Conservation (phyloP, 2,113 vertebrate species). For the Mormoops blainvillei region DNA sequence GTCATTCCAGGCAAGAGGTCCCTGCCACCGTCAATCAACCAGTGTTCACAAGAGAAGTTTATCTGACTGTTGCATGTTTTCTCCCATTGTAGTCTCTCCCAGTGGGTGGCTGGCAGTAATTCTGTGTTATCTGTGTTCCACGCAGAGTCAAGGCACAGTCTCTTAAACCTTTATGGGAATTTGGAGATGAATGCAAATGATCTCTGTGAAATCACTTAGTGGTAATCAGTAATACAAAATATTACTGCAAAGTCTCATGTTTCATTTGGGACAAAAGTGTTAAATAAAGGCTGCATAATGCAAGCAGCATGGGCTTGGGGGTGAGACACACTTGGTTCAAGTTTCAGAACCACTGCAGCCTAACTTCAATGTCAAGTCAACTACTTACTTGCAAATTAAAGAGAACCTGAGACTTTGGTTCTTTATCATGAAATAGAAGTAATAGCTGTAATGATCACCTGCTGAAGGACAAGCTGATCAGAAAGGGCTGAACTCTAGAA, state of each 20-base stretch:
- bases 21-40: not conserved
- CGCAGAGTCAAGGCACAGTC: not conserved
- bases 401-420: not conserved
- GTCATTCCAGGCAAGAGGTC: not conserved
- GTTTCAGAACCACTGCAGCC: not conserved
- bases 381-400: not conserved
- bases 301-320: not conserved
- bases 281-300: not conserved
- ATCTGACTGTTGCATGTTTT: not conserved
- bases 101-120: not conserved
- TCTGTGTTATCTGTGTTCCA: not conserved
- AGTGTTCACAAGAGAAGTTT: not conserved
- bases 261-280: not conserved
- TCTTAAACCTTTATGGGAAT: not conserved
- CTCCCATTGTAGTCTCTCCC: not conserved
- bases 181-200: not conserved
- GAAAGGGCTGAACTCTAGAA: not conserved
- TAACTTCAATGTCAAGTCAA: not conserved
- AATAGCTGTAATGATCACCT: not conserved
- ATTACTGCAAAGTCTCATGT: not conserved
- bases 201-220: not conserved
- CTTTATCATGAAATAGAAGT: not conserved
- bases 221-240: not conserved
- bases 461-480: not conserved
- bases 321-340: not conserved